These are phyloP conservation scores for Pollenia amentaria DNA, from an alignment of 2,888 invertebrate species.

Conservation along the genomic window DNA sequence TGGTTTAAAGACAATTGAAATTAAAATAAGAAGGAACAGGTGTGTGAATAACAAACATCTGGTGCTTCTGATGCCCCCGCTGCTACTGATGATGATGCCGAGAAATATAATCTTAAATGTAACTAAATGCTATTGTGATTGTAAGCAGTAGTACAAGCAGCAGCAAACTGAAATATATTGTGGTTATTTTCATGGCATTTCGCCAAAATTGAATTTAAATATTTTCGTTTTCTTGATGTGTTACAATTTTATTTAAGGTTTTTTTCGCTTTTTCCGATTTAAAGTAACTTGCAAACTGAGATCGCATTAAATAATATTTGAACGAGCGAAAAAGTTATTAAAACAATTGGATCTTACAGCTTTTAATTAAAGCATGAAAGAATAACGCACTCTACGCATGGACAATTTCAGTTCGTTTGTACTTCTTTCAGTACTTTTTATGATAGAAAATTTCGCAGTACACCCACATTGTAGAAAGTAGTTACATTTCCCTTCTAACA, in stretches of 20 bases:
- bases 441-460: no score
- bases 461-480: no score
- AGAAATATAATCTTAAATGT: conserved; percentile 47
- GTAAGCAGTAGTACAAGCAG: not conserved
- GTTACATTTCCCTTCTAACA: no score
- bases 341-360: no score
- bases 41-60: conserved; percentile 20
- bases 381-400: no score
- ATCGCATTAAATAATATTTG: conserved; percentile 27
- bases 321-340: not conserved
- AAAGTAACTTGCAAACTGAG: not conserved
- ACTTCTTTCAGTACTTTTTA: no score
- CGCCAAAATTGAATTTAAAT: conserved; percentile 62
- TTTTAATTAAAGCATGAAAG: no score
- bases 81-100: conserved; percentile 34
- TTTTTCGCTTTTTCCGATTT: not conserved
- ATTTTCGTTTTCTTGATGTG: conserved; percentile 27
- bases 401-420: no score
- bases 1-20: not conserved
- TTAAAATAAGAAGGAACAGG: conserved; percentile 11
- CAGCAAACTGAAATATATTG: conserved; percentile 40
- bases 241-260: conserved; percentile 1
- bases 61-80: conserved; percentile 20
- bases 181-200: conserved; percentile 65
- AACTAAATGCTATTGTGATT: conserved; percentile 56